These are phyloP conservation scores for Pelecanus crispus DNA, from an alignment of 2,113 vertebrate genomes.

Conservation along the genomic window DNA sequence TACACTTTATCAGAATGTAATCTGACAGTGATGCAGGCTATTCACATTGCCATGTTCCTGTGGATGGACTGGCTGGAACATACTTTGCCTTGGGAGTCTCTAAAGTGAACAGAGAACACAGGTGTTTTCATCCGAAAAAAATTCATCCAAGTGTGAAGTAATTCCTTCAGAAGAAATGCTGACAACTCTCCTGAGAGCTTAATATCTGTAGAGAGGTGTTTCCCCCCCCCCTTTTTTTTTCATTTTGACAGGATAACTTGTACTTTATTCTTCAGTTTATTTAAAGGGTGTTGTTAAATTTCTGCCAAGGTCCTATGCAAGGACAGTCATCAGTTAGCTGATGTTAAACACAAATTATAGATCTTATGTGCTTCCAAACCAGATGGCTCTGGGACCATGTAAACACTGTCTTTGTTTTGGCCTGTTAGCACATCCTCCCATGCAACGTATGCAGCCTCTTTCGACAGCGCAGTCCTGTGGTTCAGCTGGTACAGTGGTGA, in stretches of 20 bases:
- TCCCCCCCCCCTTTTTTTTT: accelerated
- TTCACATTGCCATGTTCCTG: background rate
- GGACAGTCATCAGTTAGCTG: background rate
- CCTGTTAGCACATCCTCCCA: background rate
- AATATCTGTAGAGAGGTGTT: background rate
- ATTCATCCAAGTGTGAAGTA: background rate
- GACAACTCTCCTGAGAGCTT: background rate
- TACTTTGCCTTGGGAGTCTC: constrained; percentile 33
- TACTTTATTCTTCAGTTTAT: background rate
- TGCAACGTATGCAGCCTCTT: background rate
- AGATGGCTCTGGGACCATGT: background rate
- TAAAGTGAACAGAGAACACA: background rate
- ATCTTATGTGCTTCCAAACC: background rate
- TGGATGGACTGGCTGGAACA: background rate
- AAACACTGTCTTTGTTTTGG: background rate
- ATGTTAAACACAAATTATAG: background rate
- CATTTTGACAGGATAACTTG: background rate
- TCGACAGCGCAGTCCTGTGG: background rate
- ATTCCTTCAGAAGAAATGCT: background rate
- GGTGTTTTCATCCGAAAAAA: background rate
- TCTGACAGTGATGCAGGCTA: background rate
- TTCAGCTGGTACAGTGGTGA: background rate
- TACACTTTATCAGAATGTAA: background rate
- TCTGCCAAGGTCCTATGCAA: background rate
- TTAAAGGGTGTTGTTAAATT: background rate